Percentiles rank a stretch among this genome's conserved stretches.
Evolutionary conservation across 1,140 invertebrate species (phyloP).

Genomic region (Phymastichus coffea): DNA sequence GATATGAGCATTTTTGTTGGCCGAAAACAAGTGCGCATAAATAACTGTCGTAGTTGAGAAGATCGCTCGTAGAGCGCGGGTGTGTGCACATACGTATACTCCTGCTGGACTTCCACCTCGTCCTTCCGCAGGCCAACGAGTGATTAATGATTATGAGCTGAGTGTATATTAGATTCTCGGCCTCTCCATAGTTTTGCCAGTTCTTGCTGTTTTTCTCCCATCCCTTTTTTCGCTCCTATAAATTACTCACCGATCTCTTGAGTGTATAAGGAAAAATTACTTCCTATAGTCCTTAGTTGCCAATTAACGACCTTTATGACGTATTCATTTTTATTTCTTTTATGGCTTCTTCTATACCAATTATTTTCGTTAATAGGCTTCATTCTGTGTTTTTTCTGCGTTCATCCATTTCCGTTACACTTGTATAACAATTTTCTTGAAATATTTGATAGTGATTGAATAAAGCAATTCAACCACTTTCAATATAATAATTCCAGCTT

Average conservation of each 20-base stretch:
- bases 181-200: conserved; percentile 38
- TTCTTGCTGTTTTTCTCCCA: conserved; percentile 28
- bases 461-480: no score
- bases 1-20: no score
- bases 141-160: conserved; percentile 55
- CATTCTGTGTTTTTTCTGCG: no score
- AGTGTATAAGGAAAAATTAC: conserved; percentile 47
- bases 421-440: no score
- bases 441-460: no score
- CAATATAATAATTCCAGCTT: no score
- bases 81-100: not conserved
- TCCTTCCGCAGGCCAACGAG: conserved; percentile 37
- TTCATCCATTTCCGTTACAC: no score
- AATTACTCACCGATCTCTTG: conserved; percentile 49
- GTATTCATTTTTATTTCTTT: conserved; percentile 13
- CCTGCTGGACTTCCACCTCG: conserved; percentile 28
- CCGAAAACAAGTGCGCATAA: no score
- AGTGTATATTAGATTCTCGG: conserved; percentile 50
- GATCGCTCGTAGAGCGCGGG: no score
- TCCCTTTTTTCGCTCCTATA: conserved; percentile 29
- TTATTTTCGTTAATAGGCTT: no score
- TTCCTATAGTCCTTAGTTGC: conserved; percentile 38
- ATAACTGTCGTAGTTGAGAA: no score
- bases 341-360: not conserved
- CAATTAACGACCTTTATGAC: conserved; percentile 34